Percentiles rank a stretch among this genome's conserved stretches.
Conservation (phyloP, 2,113 vertebrate genomes). For the Cebidichthys violaceus region DNA sequence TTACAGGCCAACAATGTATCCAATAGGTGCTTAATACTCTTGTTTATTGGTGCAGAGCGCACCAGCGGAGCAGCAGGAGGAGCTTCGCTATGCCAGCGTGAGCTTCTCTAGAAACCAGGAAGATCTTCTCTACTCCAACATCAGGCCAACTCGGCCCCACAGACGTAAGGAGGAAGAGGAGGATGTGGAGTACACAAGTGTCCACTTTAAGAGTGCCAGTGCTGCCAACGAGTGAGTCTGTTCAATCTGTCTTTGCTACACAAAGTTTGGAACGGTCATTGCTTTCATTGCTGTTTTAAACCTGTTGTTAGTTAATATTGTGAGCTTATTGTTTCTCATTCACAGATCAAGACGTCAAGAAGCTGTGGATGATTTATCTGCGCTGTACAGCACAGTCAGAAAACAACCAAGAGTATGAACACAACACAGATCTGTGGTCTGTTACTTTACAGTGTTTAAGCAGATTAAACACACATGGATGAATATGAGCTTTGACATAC, state of each 20-base stretch:
- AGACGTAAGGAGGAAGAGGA: background rate
- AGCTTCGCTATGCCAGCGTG: conserved; percentile 2
- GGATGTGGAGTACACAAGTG: background rate
- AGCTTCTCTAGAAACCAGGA: background rate
- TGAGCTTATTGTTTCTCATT: background rate
- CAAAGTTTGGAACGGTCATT: background rate
- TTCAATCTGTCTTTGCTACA: background rate
- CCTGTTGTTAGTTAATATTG: background rate
- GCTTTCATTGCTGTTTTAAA: background rate
- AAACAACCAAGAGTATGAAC: background rate
- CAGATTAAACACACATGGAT: background rate
- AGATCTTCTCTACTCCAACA: conserved; percentile 43
- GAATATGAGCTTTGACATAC: background rate
- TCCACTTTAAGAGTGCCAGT: background rate
- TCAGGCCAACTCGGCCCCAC: background rate
- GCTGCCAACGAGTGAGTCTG: background rate
- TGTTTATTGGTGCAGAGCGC: background rate
- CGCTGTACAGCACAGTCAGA: conserved; percentile 25
- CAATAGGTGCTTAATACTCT: background rate
- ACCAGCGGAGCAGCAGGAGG: background rate
- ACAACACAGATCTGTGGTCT: background rate
- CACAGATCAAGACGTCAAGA: background rate
- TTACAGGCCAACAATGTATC: background rate
- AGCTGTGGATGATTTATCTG: background rate
- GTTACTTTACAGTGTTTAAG: background rate